Base-by-base conservation (phyloP, 2,113 vertebrate species). In the Pycnonotus jocosus region DNA sequence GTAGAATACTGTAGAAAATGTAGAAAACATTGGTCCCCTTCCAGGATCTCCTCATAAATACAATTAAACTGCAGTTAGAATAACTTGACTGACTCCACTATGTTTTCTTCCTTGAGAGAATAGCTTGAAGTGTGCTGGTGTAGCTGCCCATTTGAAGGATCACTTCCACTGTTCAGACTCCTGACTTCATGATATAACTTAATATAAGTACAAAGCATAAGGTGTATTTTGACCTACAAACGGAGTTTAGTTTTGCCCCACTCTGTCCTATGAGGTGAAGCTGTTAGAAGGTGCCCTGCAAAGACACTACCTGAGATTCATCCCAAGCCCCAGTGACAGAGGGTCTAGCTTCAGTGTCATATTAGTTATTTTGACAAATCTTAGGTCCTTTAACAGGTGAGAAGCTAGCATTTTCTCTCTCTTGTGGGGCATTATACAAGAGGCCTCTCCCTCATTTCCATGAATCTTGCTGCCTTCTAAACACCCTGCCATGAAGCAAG, bases 361-460 rank as follows among this genome's bases (percentile, higher is more conserved):
- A n/a, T 56, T 23, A 64, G 10, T 24, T 51, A 51, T 25, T 56
- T 56, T 57, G 54, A 40, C 12, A 44, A 28, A 25, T 60, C 23
- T 85, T 72, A 54, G 16, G 7, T 64, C 11, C 14, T 54, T 65
- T 30, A 70, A 14, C n/a, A 50, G 5, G 6, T 56, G 11, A 78
- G 20, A 72, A 68, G 8, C 5, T 37, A 15, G 7, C 60, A 13
- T 31, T 64, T n/a, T n/a, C 53, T 86, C 44, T 83, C n/a, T 64
- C 15, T 33, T 42, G 6, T 31, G 7, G 24, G 7, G 1, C 0
- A 0, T 53, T 62, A 7, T 5, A 25, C 9, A 11, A 25, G 45
- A 61, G 20, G 11, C 25, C 16, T 73, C 11, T 57, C 20, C 23
- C 6, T 19, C 12, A 9, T 11, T 65, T 76, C 27, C 11, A 24